A percentile compares a stretch with the other conserved stretches of the same genome.
phyloP scores from a whole-genome alignment of 2,113 vertebrate species.

The Plecotus auritus region DNA sequence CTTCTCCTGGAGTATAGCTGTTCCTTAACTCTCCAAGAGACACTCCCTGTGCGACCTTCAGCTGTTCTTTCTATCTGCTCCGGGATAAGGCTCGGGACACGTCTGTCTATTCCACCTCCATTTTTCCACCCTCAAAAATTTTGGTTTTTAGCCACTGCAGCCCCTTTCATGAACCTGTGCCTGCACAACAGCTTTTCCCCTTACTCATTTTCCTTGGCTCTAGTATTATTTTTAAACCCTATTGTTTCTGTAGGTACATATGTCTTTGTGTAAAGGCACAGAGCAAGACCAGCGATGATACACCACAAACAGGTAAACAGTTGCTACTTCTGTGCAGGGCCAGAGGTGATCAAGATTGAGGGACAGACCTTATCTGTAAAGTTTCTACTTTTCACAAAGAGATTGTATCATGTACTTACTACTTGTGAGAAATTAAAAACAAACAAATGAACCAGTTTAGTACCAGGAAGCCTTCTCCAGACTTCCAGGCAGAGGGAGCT shows the following conservation, averaged over 20 bases:
- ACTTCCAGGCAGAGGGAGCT: constrained; percentile 50
- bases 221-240: constrained; percentile 23
- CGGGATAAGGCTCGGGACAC: too few species aligned
- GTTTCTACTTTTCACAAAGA: background rate
- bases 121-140: too few species aligned
- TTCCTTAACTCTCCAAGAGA: too few species aligned
- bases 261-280: background rate
- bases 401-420: constrained; percentile 20
- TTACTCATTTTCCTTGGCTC: background rate
- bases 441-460: constrained; percentile 6
- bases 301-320: background rate
- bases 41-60: too few species aligned
- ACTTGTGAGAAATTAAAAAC: constrained; percentile 20
- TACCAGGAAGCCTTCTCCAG: background rate
- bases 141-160: background rate
- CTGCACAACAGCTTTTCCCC: background rate
- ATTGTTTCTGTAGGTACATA: background rate
- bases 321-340: constrained; percentile 2
- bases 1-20: too few species aligned
- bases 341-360: background rate
- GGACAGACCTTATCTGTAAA: constrained; percentile 13
- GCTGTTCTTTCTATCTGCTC: too few species aligned
- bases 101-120: too few species aligned
- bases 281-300: background rate
- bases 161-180: background rate